Percentiles rank a stretch among this genome's conserved stretches.
phyloP scores from a whole-genome alignment of 2,113 vertebrate species.

The Cathartes aura region DNA sequence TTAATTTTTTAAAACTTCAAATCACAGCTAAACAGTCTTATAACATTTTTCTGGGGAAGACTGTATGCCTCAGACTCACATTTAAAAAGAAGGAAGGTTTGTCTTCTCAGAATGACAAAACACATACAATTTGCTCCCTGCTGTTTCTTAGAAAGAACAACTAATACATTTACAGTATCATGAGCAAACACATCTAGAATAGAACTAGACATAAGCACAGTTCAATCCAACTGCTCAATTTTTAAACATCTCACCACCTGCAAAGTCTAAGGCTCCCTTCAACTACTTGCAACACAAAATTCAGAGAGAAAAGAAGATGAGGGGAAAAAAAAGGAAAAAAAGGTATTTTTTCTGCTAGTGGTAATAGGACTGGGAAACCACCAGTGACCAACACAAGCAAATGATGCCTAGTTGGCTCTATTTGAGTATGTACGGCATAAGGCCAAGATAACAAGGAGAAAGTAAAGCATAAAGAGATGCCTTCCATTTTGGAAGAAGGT shows the following conservation, averaged over 20 bases:
- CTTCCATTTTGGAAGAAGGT: neutral
- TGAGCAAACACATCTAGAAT: neutral
- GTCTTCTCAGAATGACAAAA: neutral
- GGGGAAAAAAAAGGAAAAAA: accelerated
- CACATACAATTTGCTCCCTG: neutral
- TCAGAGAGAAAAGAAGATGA: neutral
- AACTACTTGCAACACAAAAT: neutral
- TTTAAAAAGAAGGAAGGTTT: neutral
- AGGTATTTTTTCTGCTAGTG: neutral
- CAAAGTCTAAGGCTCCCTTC: neutral
- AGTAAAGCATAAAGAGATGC: neutral
- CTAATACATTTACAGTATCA: neutral
- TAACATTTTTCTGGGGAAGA: neutral
- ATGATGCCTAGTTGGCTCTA: neutral
- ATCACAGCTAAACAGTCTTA: neutral
- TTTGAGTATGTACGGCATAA: neutral
- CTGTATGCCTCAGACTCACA: neutral
- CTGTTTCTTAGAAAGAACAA: neutral
- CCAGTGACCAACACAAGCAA: neutral
- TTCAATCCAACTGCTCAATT: neutral
- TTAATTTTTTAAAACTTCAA: constrained; percentile 19
- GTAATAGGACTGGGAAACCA: neutral
- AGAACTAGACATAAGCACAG: neutral
- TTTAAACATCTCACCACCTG: neutral
- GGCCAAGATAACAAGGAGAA: neutral